These are phyloP conservation scores for Zoroaster sp. DNA, from an alignment of 53 echinoderm and acorn worm genomes.

Conservation along the genomic window DNA sequence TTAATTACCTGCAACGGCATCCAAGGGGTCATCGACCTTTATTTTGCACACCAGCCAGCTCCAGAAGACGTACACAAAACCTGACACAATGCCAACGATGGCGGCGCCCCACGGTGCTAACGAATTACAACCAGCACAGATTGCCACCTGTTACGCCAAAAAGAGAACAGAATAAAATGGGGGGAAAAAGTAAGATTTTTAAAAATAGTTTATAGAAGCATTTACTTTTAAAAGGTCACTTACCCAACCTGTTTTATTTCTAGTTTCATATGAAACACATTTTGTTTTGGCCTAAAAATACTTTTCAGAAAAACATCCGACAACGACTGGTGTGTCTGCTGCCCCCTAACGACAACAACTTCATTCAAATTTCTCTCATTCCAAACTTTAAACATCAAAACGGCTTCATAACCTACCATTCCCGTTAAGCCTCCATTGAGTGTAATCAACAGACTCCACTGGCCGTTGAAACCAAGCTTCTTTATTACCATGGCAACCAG, in stretches of 20 bases:
- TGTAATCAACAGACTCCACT: constrained; percentile 88
- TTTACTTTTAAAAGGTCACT: too few species aligned
- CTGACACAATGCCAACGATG: constrained; percentile 68
- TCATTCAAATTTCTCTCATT: neutral
- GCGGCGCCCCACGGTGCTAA: constrained; percentile 74
- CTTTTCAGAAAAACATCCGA: too few species aligned
- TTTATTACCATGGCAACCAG: constrained; percentile 64
- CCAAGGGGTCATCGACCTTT: constrained; percentile 74
- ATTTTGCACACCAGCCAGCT: constrained; percentile 54
- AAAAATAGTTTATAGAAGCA: too few species aligned
- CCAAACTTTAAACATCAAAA: neutral
- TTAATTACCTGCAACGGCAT: constrained; percentile 76
- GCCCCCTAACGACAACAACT: neutral
- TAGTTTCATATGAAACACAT: too few species aligned
- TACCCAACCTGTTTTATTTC: too few species aligned
- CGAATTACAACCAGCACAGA: constrained; percentile 75
- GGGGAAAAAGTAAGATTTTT: too few species aligned
- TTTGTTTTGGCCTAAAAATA: too few species aligned
- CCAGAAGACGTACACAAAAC: constrained; percentile 65
- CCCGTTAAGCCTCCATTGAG: constrained; percentile 92
- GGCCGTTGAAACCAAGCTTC: constrained; percentile 51
- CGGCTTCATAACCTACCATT: constrained; percentile 65
- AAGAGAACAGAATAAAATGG: too few species aligned
- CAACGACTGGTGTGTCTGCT: neutral
- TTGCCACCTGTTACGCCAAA: constrained; percentile 61